phyloP scores from a whole-genome alignment of 2,113 vertebrate genomes.

The Macaca mulatta region DNA sequence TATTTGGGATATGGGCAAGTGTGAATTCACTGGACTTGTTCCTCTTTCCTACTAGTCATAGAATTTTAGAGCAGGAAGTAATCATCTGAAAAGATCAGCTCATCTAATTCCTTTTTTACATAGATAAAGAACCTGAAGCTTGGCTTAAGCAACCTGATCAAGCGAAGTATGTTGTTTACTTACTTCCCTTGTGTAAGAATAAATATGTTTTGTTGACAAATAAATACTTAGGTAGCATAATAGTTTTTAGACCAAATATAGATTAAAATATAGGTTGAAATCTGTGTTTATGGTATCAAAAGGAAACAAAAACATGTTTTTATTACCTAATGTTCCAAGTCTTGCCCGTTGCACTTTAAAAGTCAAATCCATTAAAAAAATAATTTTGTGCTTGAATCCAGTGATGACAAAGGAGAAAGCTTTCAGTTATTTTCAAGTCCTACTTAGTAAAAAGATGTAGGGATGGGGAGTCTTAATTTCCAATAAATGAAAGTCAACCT shows the following conservation, averaged over 20 bases:
- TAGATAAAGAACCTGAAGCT: not conserved
- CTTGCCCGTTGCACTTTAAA: not conserved
- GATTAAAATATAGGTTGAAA: constrained; percentile 2
- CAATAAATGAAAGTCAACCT: not conserved
- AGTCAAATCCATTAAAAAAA: not conserved
- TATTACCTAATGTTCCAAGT: not conserved
- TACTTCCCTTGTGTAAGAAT: not conserved
- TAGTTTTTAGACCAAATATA: constrained; percentile 24
- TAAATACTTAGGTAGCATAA: constrained; percentile 29
- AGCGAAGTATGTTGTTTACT: not conserved
- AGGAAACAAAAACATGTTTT: not conserved
- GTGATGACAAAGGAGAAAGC: not conserved
- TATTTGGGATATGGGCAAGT: not conserved
- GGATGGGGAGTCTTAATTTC: not conserved
- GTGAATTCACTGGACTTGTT: not conserved
- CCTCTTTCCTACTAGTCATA: not conserved
- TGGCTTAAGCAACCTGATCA: not conserved
- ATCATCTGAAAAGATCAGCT: not conserved
- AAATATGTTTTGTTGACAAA: constrained; percentile 20
- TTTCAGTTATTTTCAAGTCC: not conserved
- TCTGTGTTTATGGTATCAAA: not conserved
- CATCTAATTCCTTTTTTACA: not conserved
- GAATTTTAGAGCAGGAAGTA: not conserved
- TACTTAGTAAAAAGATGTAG: not conserved
- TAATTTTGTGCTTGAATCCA: not conserved